phyloP scores from a whole-genome alignment of 2,797 vertebrate species.

The Echeneis naucrates region DNA sequence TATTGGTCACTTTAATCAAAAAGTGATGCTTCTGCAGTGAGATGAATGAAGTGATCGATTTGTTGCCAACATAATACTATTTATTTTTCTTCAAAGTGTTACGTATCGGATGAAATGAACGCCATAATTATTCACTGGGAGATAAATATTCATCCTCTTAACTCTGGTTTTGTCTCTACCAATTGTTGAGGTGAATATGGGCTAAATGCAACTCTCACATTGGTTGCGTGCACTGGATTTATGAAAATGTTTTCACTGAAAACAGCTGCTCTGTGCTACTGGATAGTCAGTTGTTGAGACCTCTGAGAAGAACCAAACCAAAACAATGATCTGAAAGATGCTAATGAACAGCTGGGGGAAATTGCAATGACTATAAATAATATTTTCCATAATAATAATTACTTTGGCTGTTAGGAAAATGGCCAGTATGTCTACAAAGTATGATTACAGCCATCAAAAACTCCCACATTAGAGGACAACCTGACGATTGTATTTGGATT shows the following conservation, averaged over 20 bases:
- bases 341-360: neutral
- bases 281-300: too few relatives aligned
- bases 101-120: too few relatives aligned
- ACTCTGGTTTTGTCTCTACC: neutral
- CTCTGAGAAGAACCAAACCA: neutral
- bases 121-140: too few relatives aligned
- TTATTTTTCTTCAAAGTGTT: too few relatives aligned
- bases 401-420: neutral
- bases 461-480: constrained; percentile 5
- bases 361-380: neutral
- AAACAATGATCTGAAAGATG: neutral
- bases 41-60: too few relatives aligned
- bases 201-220: neutral
- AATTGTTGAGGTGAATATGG: too few relatives aligned
- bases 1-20: neutral
- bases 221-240: too few relatives aligned
- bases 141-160: too few relatives aligned
- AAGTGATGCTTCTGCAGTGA: neutral
- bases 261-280: too few relatives aligned
- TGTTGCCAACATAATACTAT: neutral
- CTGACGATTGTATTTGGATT: neutral
- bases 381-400: neutral
- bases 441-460: neutral
- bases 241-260: too few relatives aligned
- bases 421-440: neutral